These are phyloP conservation scores for Myotis planiceps DNA, from an alignment of 2,797 vertebrate genomes.

Conservation along the genomic window DNA sequence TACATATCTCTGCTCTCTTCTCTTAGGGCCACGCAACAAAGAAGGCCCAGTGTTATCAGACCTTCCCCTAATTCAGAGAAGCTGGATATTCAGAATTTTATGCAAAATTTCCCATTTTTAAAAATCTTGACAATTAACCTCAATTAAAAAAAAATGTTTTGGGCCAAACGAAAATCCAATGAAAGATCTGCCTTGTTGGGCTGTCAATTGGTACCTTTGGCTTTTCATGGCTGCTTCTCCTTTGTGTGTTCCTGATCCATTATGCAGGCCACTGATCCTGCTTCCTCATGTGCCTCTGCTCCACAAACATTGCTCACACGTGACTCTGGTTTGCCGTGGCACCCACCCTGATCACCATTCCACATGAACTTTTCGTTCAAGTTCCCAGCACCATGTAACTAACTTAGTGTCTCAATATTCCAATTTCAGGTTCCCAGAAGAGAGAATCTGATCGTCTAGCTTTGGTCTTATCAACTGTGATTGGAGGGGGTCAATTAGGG, in stretches of 20 bases:
- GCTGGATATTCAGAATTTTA: background rate
- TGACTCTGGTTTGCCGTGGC: background rate
- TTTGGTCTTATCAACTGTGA: background rate
- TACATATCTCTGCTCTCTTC: background rate
- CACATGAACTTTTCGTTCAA: background rate
- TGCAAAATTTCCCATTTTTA: background rate
- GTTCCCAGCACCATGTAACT: background rate
- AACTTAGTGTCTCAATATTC: background rate
- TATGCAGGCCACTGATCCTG: background rate
- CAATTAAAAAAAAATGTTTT: background rate
- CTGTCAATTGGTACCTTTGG: background rate
- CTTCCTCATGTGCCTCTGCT: background rate
- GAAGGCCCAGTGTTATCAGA: background rate
- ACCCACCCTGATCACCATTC: background rate
- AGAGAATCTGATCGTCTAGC: background rate
- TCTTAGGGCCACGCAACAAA: background rate
- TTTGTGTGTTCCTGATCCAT: background rate
- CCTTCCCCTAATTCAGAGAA: background rate
- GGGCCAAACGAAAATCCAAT: background rate
- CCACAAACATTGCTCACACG: background rate
- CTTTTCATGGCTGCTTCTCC: background rate
- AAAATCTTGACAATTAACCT: background rate
- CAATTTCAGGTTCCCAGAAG: background rate
- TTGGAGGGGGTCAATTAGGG: background rate
- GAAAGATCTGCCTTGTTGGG: background rate